Evolutionary conservation across 2,888 invertebrate species (phyloP).

Genomic region (Ophion ventricosus): DNA sequence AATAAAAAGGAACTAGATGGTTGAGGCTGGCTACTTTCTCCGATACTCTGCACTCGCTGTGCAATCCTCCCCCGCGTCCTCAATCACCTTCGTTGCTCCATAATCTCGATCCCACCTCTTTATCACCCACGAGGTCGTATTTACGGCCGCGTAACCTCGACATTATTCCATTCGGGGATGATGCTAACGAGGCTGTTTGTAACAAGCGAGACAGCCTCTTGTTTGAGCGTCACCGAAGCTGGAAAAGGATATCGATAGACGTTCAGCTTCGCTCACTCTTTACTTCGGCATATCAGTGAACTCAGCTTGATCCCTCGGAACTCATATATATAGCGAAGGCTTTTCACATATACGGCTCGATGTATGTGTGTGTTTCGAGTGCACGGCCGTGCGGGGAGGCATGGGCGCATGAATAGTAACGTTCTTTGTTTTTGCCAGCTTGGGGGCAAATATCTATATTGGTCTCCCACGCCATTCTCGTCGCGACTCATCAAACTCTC

Average conservation of each 20-base stretch:
- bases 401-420: neutral
- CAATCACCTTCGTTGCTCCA: no score
- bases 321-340: conserved; percentile 7
- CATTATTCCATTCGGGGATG: conserved; percentile 70
- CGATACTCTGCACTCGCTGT: conserved; percentile 15
- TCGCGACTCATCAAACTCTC: conserved; percentile 16
- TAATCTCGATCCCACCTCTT: conserved; percentile 8
- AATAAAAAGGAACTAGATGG: conserved; percentile 42
- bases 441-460: neutral
- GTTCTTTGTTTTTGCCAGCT: neutral
- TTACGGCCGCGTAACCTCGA: conserved; percentile 70
- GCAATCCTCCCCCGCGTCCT: neutral
- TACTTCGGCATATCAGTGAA: conserved; percentile 18
- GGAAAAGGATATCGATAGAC: conserved; percentile 10
- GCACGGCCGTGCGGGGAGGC: neutral
- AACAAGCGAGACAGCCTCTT: conserved; percentile 46
- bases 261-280: conserved; percentile 11
- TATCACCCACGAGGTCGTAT: conserved; percentile 54
- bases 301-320: conserved; percentile 12
- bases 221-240: neutral
- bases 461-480: neutral
- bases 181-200: conserved; percentile 72
- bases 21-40: conserved; percentile 44
- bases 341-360: neutral
- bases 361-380: neutral